A percentile compares a stretch with the other conserved stretches of the same genome.
These are phyloP conservation scores for Abrostola triplasia DNA, from an alignment of 2,888 invertebrate species.

Conservation along the genomic window DNA sequence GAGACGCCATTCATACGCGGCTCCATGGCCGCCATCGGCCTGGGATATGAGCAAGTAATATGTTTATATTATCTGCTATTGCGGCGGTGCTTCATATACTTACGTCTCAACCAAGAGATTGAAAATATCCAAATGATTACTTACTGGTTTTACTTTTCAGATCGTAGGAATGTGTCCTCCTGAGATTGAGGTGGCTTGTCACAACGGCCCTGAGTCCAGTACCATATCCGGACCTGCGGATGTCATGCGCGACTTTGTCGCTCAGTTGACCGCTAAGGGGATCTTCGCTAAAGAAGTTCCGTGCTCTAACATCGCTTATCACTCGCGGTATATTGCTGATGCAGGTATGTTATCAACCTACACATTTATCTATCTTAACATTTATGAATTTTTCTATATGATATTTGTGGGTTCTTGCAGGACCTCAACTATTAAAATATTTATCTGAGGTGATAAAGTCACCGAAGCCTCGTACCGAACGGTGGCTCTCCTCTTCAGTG, in stretches of 20 bases:
- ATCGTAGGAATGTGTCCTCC: constrained; percentile 81
- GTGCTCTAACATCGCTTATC: constrained; percentile 96
- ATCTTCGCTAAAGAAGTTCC: constrained; percentile 82
- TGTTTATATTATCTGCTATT: too few relatives aligned
- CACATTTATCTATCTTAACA: too few relatives aligned
- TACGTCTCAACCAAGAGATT: too few relatives aligned
- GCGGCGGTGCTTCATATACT: too few relatives aligned
- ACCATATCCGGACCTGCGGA: constrained; percentile 93
- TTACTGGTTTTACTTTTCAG: constrained; percentile 52
- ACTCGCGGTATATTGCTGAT: constrained; percentile 93
- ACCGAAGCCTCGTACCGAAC: constrained; percentile 89
- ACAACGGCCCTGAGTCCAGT: constrained; percentile 93
- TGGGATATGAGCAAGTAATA: constrained; percentile 86
- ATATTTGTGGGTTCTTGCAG: constrained; percentile 36
- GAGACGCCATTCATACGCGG: constrained; percentile 91
- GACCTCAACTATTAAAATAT: constrained; percentile 82
- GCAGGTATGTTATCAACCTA: constrained; percentile 76
- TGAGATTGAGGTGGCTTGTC: constrained; percentile 93
- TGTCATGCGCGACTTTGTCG: constrained; percentile 89
- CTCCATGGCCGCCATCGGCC: constrained; percentile 96
- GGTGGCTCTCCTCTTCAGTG: constrained; percentile 95
- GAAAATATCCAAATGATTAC: too few relatives aligned
- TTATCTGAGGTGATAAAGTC: constrained; percentile 88
- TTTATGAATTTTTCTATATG: too few relatives aligned
- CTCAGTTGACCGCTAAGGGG: constrained; percentile 70